These are phyloP conservation scores for Oasisia sp. DNA, from an alignment of 2,888 invertebrate species.

Conservation along the genomic window DNA sequence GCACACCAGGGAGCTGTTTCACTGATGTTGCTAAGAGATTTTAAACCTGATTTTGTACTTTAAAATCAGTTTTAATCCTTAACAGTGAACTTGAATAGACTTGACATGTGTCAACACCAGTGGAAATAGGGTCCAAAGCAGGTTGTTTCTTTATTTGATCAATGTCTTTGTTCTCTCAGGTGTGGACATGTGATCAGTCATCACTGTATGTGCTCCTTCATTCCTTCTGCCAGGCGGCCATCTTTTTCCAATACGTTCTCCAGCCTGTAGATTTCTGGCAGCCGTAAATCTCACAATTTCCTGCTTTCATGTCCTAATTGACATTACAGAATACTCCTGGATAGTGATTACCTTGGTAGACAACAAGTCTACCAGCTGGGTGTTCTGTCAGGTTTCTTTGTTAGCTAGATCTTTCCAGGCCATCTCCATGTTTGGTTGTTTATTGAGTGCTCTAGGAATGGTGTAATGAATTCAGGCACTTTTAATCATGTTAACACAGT, in stretches of 20 bases:
- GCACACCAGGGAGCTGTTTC: too few species aligned
- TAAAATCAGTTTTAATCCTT: too few species aligned
- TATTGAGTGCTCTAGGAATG: neutral
- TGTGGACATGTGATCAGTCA: neutral
- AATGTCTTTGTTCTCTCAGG: neutral
- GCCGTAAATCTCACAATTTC: neutral
- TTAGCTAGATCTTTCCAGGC: neutral
- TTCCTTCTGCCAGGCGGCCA: neutral
- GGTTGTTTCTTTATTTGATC: neutral
- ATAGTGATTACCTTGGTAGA: neutral
- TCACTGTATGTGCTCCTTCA: too few species aligned
- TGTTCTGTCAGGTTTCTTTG: neutral
- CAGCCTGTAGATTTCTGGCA: neutral
- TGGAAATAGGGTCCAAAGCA: neutral
- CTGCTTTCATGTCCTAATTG: slow-evolving; percentile 10
- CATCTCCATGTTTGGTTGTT: neutral
- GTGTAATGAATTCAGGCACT: neutral
- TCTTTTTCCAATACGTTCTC: neutral
- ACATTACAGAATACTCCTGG: neutral
- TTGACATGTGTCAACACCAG: too few species aligned
- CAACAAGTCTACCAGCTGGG: neutral
- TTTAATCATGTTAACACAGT: neutral
- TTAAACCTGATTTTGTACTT: too few species aligned
- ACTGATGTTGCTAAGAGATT: too few species aligned
- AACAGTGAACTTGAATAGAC: too few species aligned